Conservation (phyloP, 2,888 invertebrate genomes). For the Lottia gigantea region DNA sequence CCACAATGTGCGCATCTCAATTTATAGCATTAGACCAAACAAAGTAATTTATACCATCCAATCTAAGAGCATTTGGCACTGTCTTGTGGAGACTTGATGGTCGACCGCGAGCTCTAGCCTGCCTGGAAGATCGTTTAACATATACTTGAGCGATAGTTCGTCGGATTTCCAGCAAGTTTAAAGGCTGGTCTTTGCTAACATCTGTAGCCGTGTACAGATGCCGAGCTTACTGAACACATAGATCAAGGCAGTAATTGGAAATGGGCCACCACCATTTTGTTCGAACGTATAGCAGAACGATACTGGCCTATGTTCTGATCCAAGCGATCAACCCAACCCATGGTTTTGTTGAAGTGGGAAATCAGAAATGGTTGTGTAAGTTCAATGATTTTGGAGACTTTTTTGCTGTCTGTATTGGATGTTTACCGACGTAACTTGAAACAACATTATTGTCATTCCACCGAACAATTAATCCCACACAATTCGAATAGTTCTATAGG, state of each 20-base stretch:
- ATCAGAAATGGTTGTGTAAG: too few relatives aligned
- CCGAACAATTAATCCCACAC: too few relatives aligned
- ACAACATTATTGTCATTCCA: too few relatives aligned
- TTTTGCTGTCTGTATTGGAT: too few relatives aligned
- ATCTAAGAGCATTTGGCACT: conserved; percentile 5
- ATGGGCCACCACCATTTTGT: conserved; percentile 20
- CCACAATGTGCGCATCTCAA: too few relatives aligned
- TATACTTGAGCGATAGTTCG: background rate
- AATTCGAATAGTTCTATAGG: too few relatives aligned
- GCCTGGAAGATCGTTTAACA: too few relatives aligned
- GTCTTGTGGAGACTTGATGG: conserved; percentile 2
- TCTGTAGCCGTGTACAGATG: conserved; percentile 9
- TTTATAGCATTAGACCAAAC: background rate
- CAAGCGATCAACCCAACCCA: too few relatives aligned
- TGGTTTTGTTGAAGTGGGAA: too few relatives aligned
- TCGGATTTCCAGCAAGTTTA: conserved; percentile 15
- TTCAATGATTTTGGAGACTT: too few relatives aligned
- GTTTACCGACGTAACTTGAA: too few relatives aligned
- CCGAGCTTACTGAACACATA: too few relatives aligned
- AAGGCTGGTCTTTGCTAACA: conserved; percentile 5
- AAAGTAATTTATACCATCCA: conserved; percentile 10
- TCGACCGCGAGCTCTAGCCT: background rate
- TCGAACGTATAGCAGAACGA: conserved; percentile 6
- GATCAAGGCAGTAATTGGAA: conserved; percentile 9
- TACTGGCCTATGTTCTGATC: conserved; percentile 21